Conservation (phyloP, 1,140 invertebrate genomes). For the Ptiloglossa arizonensis region DNA sequence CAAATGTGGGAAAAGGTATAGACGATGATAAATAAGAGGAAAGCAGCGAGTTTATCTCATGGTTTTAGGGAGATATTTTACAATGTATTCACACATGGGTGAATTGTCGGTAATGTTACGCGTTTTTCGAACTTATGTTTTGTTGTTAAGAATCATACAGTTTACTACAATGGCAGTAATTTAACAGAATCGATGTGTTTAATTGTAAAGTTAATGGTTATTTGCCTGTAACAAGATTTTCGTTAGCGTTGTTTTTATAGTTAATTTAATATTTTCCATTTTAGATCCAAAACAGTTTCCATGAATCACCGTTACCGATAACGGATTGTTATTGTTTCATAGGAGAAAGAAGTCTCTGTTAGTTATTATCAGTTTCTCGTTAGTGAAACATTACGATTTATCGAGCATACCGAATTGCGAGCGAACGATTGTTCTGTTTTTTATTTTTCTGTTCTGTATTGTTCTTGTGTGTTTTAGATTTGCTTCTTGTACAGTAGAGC, state of each 20-base stretch:
- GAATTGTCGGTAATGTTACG: background rate
- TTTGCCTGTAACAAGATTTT: background rate
- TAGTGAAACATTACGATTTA: background rate
- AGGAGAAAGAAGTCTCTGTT: background rate
- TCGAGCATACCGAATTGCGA: background rate
- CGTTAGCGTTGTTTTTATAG: background rate
- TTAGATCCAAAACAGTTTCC: background rate
- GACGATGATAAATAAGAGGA: conserved; percentile 1
- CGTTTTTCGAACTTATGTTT: background rate
- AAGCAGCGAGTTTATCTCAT: background rate
- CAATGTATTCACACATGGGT: background rate
- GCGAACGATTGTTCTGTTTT: background rate
- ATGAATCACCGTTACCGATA: conserved; percentile 1
- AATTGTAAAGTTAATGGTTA: too few species aligned
- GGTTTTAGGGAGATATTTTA: background rate
- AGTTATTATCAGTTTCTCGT: background rate
- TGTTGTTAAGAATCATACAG: background rate
- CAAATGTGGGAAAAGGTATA: conserved; percentile 16
- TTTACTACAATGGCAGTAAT: background rate
- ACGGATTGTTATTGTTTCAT: background rate
- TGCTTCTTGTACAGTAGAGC: background rate
- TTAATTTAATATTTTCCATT: background rate
- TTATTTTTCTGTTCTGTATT: too few species aligned
- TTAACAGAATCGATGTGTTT: too few species aligned
- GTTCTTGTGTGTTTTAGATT: background rate